Conservation (phyloP, 2,888 invertebrate genomes). For the Troides aeacus region DNA sequence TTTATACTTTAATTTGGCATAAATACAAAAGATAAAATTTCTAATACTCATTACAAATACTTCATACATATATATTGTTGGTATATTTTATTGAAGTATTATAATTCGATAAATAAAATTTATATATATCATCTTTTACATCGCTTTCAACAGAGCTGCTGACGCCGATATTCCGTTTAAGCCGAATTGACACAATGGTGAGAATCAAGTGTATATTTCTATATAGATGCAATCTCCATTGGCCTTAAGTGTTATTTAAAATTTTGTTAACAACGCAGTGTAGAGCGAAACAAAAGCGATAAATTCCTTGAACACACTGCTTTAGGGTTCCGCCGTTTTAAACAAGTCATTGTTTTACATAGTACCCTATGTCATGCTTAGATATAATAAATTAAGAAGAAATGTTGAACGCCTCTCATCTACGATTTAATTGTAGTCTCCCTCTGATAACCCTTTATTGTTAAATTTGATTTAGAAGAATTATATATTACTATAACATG, state of each 20-base stretch:
- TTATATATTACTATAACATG: no score
- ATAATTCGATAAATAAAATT: neutral
- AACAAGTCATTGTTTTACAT: neutral
- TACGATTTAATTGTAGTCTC: no score
- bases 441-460: no score
- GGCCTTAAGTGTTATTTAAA: conserved; percentile 52
- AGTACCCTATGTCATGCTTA: no score
- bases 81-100: neutral
- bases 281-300: conserved; percentile 56
- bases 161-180: neutral
- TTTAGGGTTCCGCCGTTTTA: neutral
- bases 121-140: neutral
- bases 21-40: no score
- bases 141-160: neutral
- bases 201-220: conserved; percentile 56
- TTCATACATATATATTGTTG: no score
- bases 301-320: conserved; percentile 21
- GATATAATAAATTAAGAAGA: no score
- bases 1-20: no score
- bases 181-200: conserved; percentile 61
- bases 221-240: conserved; percentile 59
- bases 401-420: no score
- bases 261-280: conserved; percentile 57
- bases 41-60: no score
- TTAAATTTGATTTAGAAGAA: no score